phyloP scores from a whole-genome alignment of 2,113 vertebrate species.

The Oncorhynchus mykiss region DNA sequence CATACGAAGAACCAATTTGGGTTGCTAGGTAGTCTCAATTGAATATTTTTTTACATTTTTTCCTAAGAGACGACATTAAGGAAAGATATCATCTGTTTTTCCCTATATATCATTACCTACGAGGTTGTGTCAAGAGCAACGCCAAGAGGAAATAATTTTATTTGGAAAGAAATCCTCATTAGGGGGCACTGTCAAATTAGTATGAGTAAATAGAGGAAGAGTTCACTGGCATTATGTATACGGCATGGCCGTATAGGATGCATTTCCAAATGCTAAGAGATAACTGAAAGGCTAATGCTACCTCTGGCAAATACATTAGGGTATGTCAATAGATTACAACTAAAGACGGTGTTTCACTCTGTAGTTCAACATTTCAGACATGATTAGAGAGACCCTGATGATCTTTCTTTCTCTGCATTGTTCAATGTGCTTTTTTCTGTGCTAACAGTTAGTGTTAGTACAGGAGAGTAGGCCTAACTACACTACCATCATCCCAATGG shows the following conservation, averaged over 20 bases:
- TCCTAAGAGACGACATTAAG: not conserved
- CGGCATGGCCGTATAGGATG: not conserved
- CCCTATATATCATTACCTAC: not conserved
- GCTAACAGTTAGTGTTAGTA: too few species aligned
- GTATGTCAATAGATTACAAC: too few species aligned
- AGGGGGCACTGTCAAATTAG: not conserved
- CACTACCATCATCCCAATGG: too few species aligned
- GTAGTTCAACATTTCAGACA: too few species aligned
- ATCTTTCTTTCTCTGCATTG: not conserved
- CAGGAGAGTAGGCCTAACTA: too few species aligned
- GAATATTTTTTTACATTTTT: not conserved
- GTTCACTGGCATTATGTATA: not conserved
- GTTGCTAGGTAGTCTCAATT: too few species aligned
- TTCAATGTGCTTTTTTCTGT: too few species aligned
- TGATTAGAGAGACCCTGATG: not conserved
- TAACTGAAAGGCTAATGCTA: too few species aligned
- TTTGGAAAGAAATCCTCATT: not conserved
- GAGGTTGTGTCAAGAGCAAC: not conserved
- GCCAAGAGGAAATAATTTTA: not conserved
- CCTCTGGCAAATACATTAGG: too few species aligned
- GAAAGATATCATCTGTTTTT: not conserved
- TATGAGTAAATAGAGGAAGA: not conserved
- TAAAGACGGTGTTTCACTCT: too few species aligned
- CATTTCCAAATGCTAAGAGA: not conserved
- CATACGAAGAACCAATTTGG: too few species aligned